Conservation (phyloP, 35 echinoderm and acorn worm genomes). For the Antedon bifida region DNA sequence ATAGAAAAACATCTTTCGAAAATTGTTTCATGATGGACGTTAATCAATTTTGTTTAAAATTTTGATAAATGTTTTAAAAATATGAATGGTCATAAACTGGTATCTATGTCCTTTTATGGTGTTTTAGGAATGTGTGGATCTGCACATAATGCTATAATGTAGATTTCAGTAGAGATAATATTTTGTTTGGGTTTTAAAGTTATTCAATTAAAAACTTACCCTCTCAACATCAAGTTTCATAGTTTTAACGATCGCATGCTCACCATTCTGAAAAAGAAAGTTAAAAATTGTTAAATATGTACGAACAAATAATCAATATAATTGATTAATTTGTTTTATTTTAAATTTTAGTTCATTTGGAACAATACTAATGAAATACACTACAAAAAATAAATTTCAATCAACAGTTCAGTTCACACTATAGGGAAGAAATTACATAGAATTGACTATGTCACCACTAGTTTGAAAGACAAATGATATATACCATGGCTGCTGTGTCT, state of each 20-base stretch:
- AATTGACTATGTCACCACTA: background rate
- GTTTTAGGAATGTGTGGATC: too few species aligned
- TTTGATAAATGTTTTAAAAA: too few species aligned
- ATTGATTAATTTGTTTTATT: too few species aligned
- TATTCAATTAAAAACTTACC: slow-evolving; percentile 18
- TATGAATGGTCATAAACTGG: too few species aligned
- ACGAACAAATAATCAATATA: too few species aligned
- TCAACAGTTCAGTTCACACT: background rate
- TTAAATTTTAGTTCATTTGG: too few species aligned
- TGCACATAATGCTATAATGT: too few species aligned
- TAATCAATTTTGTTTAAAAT: too few species aligned
- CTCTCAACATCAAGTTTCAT: slow-evolving; percentile 33
- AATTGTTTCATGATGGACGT: too few species aligned
- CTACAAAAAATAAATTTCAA: background rate
- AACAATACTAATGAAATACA: background rate
- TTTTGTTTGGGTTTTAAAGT: background rate
- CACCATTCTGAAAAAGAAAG: slow-evolving; percentile 22
- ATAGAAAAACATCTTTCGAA: too few species aligned
- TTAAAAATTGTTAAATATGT: background rate
- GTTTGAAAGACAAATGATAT: background rate
- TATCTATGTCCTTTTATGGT: too few species aligned
- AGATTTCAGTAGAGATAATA: too few species aligned
- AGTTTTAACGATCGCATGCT: slow-evolving; percentile 43
- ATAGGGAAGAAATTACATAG: background rate
- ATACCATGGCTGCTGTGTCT: background rate